phyloP scores from a whole-genome alignment of 2,888 invertebrate genomes.

The Patella caerulea region DNA sequence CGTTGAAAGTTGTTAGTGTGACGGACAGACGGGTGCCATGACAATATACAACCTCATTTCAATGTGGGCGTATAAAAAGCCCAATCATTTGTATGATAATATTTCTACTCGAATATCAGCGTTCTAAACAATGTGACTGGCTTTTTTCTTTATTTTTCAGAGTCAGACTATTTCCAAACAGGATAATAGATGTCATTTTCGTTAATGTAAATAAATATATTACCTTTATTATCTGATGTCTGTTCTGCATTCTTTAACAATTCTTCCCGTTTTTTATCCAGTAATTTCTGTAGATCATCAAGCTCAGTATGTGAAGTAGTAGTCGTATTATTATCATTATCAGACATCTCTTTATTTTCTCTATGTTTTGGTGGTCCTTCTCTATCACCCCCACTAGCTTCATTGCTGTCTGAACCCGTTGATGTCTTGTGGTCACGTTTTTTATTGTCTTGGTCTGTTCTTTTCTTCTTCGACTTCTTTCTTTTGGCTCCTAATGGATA shows the following conservation, averaged over 20 bases:
- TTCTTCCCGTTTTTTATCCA: background rate
- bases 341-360: background rate
- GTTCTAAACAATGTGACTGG: no score
- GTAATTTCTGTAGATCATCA: constrained; percentile 1
- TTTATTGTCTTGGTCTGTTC: background rate
- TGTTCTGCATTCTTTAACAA: background rate
- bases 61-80: no score
- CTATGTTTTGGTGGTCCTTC: background rate
- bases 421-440: constrained; percentile 3
- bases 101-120: no score
- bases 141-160: no score
- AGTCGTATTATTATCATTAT: background rate
- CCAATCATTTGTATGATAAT: no score
- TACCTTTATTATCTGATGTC: background rate
- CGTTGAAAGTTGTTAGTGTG: no score
- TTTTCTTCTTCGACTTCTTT: background rate
- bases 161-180: no score
- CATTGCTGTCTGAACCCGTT: background rate
- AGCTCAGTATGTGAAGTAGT: background rate
- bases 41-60: no score
- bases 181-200: no score
- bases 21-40: no score
- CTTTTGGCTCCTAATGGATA: background rate
- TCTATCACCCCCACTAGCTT: background rate
- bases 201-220: no score